phyloP scores from a whole-genome alignment of 2,113 vertebrate species.

The Pollachius pollachius region DNA sequence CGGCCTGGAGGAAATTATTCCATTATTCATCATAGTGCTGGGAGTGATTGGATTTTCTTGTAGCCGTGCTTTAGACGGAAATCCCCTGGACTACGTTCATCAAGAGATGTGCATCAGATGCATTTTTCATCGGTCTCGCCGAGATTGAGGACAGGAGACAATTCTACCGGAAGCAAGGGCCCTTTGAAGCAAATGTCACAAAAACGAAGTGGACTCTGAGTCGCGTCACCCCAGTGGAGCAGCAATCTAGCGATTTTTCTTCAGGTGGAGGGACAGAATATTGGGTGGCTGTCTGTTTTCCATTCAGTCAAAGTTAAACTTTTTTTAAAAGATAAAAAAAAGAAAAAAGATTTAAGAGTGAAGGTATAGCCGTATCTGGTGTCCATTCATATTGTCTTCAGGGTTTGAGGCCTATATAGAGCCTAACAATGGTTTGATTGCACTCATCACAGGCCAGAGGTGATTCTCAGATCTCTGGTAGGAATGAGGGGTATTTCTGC shows the following conservation, averaged over 20 bases:
- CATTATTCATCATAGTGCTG: constrained; percentile 55
- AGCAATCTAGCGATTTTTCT: background rate
- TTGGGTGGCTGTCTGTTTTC: background rate
- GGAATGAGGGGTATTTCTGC: constrained; percentile 8
- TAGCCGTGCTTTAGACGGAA: constrained; percentile 11
- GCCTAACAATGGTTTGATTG: too few species aligned
- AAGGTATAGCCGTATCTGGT: too few species aligned
- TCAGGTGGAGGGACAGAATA: background rate
- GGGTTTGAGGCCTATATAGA: too few species aligned
- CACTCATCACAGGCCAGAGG: too few species aligned
- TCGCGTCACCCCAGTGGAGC: constrained; percentile 1
- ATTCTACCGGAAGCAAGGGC: constrained; percentile 45
- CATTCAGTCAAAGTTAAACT: too few species aligned
- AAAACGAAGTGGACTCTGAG: constrained; percentile 12
- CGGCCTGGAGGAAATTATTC: constrained; percentile 39
- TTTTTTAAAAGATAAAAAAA: too few species aligned
- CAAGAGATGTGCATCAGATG: constrained; percentile 53
- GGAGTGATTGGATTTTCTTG: constrained; percentile 54
- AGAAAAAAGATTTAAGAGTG: too few species aligned
- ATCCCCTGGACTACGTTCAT: constrained; percentile 49
- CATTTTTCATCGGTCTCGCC: constrained; percentile 42
- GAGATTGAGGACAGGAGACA: constrained; percentile 57
- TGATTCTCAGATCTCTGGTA: background rate
- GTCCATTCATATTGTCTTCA: too few species aligned
- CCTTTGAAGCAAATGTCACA: constrained; percentile 59